These are phyloP conservation scores for Lampris megalopsis DNA, from an alignment of 2,113 vertebrate species.

Conservation along the genomic window DNA sequence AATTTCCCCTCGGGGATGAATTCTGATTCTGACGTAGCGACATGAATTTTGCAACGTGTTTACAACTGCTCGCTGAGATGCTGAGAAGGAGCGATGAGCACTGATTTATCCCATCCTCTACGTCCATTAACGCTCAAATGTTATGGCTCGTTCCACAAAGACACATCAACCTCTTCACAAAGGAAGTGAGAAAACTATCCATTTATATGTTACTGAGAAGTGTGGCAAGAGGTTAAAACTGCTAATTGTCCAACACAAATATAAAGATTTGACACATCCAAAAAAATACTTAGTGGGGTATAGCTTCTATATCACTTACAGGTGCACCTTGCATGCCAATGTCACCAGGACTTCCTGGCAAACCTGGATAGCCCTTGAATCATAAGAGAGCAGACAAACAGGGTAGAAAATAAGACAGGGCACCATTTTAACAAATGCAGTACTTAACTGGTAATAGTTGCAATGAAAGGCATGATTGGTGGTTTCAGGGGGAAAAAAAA, in stretches of 20 bases:
- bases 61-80: constrained; percentile 11
- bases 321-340: constrained; percentile 88
- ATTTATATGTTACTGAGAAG: too few relatives aligned
- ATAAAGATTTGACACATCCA: too few relatives aligned
- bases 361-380: constrained; percentile 91
- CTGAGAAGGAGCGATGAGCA: constrained; percentile 8
- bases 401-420: constrained; percentile 3
- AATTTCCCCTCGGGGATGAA: background rate
- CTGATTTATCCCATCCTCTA: constrained; percentile 7
- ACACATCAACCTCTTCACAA: background rate
- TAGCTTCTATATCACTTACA: constrained; percentile 83
- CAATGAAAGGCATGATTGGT: too few relatives aligned
- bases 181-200: background rate
- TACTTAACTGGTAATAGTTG: too few relatives aligned
- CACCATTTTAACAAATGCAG: background rate
- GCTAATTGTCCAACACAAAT: too few relatives aligned
- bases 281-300: too few relatives aligned
- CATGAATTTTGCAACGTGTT: constrained; percentile 21
- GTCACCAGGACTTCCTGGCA: constrained; percentile 88
- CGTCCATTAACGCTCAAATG: constrained; percentile 6
- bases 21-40: background rate
- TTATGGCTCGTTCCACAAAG: background rate
- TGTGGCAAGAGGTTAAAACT: too few relatives aligned
- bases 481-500: too few relatives aligned
- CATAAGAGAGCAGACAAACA: constrained; percentile 55